Evolutionary conservation across 2,888 invertebrate genomes (phyloP).

Genomic region (Craniophora ligustri): DNA sequence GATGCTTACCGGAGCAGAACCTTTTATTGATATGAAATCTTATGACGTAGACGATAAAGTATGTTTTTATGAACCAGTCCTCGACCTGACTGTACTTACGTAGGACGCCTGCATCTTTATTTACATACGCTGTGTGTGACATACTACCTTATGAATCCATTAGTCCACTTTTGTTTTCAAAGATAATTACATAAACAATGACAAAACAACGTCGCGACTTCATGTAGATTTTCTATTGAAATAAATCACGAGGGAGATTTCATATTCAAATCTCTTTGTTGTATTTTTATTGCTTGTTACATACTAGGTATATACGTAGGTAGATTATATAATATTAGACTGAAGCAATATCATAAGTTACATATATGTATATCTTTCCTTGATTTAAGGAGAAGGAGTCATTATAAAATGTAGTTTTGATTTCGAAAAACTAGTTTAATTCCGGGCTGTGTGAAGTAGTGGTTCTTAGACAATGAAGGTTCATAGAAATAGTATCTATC

Average conservation of each 20-base stretch:
- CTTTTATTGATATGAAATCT: constrained; percentile 38
- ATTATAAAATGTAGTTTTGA: too few species aligned
- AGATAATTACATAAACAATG: constrained; percentile 44
- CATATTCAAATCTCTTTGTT: constrained; percentile 32
- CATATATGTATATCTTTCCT: too few species aligned
- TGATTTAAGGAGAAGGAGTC: too few species aligned
- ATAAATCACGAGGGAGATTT: constrained; percentile 19
- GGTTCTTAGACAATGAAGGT: too few species aligned
- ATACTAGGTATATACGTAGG: too few species aligned
- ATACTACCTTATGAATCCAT: constrained; percentile 38
- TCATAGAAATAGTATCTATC: too few species aligned
- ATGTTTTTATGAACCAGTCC: constrained; percentile 31
- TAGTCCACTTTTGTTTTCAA: constrained; percentile 48
- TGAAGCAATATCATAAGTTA: too few species aligned
- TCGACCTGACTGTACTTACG: constrained; percentile 23
- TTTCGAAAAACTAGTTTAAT: too few species aligned
- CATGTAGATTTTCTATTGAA: constrained; percentile 31
- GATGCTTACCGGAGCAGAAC: constrained; percentile 16
- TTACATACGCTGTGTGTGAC: constrained; percentile 39
- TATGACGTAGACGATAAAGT: constrained; percentile 33
- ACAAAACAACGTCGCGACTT: constrained; percentile 30
- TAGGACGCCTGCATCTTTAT: constrained; percentile 50
- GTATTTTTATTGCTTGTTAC: background rate
- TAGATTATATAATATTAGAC: too few species aligned
- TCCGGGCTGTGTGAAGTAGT: too few species aligned